Evolutionary conservation across 2,888 invertebrate genomes (phyloP).

Genomic region (Pecten maximus): DNA sequence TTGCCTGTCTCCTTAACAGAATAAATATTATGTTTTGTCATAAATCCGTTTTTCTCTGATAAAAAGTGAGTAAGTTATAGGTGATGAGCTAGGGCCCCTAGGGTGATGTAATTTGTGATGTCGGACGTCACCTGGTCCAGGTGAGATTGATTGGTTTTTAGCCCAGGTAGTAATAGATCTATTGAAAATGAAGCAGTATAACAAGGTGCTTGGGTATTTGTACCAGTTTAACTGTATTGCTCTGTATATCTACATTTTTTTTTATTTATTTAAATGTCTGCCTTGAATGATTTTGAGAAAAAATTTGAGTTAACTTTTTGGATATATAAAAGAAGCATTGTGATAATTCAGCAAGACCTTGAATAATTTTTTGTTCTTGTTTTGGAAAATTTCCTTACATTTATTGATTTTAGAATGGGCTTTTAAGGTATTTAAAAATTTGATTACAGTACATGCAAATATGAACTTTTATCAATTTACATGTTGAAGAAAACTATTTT

Average conservation of each 20-base stretch:
- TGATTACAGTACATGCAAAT: background rate
- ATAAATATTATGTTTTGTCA: conserved; percentile 15
- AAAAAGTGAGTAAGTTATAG: background rate
- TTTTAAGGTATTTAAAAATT: background rate
- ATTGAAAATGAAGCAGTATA: background rate
- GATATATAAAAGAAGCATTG: too few species aligned
- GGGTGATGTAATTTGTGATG: conserved; percentile 3
- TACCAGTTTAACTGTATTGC: too few species aligned
- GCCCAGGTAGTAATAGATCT: background rate
- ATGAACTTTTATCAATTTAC: background rate
- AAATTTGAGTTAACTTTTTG: too few species aligned
- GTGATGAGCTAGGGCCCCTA: background rate
- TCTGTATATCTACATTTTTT: too few species aligned
- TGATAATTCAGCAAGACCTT: too few species aligned
- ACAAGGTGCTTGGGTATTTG: background rate
- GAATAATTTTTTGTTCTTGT: too few species aligned
- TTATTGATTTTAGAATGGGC: background rate
- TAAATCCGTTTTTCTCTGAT: background rate
- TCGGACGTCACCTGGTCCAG: background rate
- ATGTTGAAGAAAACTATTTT: background rate
- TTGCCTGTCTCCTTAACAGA: background rate
- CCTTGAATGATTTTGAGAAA: too few species aligned
- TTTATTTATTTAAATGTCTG: too few species aligned
- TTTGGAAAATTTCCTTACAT: background rate
- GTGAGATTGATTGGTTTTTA: conserved; percentile 8